Base-by-base conservation (phyloP, 2,888 invertebrate species). In the Leucophora obtusa region DNA sequence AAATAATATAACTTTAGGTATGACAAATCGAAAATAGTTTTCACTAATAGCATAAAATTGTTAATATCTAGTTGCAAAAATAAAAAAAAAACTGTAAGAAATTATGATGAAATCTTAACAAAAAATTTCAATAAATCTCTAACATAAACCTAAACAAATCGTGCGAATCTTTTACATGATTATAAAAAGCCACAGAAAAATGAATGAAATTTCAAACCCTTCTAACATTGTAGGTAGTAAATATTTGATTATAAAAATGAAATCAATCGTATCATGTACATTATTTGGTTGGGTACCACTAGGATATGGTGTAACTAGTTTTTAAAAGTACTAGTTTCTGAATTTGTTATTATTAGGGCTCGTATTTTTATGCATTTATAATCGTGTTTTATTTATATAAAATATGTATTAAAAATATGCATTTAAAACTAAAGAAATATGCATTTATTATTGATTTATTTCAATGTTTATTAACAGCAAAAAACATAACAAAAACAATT, bases 51-150 rank as follows among this genome's bases (percentile, higher is more conserved):
- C 63, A 65, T 65, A 51, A 60, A 60, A 60, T 28, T 35, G 51
- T 33, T 15, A 21, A 65, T 17, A 54, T 66, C 66, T 24, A 54
- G 56, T 66, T 54, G 54, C 66, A 43, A 66, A 53, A 24, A 35
- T n/a, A n/a, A 24, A 54, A 47, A 38, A 38, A 4, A 11, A 38
- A 38, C 38, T 1, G 10, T 14, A 5, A 47, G n/a, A 17, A 54
- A n/a, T 54, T 66, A 43, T 66, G 66, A 66, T 66, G 66, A 38
- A 66, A 66, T 66, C 21, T 15, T 18, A 35, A 10, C 28, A 18
- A 33, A 11, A n/a, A 1, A 47, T 47, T 47, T 47, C 43, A 47
- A 14, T 43, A 43, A 43, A 35, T 35, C 35, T 35, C 14, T 2
- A 38, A 47, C 43, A 47, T 47, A 47, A 47, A 47, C 6, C n/a